Evolutionary conservation across 1,140 invertebrate genomes (phyloP).

Genomic region (Trachymyrmex cornetzi): DNA sequence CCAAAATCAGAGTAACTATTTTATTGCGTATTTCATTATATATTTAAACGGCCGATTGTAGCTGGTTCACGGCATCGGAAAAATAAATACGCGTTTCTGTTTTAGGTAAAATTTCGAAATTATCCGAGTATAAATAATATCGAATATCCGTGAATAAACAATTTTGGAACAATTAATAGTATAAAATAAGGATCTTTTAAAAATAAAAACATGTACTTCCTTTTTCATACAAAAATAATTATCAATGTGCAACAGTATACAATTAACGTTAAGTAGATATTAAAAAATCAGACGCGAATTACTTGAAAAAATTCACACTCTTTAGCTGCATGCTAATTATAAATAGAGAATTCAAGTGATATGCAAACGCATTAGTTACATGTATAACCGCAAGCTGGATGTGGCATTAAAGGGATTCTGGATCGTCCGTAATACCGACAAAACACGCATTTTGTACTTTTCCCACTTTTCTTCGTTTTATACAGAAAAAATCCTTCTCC

Average conservation of each 20-base stretch:
- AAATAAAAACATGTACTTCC: no score
- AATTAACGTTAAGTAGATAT: not conserved
- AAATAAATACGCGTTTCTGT: slow-evolving; percentile 34
- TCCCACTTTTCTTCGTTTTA: no score
- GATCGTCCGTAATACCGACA: no score
- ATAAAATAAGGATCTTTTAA: not conserved
- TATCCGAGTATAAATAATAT: not conserved
- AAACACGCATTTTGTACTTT: no score
- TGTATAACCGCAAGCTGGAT: not conserved
- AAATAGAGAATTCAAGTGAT: not conserved
- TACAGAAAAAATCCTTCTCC: no score
- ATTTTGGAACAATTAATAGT: not conserved
- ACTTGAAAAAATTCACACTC: not conserved
- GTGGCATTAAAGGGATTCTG: no score
- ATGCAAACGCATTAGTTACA: slow-evolving; percentile 13
- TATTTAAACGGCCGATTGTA: not conserved
- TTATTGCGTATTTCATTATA: slow-evolving; percentile 28
- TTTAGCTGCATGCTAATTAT: not conserved
- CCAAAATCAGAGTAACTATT: slow-evolving; percentile 7
- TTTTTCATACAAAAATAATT: not conserved
- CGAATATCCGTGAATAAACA: not conserved
- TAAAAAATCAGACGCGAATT: not conserved
- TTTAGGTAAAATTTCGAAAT: not conserved
- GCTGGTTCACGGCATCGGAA: not conserved
- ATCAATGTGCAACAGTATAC: not conserved